These are phyloP conservation scores for Nomada fucata DNA, from an alignment of 2,888 invertebrate species.

Conservation along the genomic window DNA sequence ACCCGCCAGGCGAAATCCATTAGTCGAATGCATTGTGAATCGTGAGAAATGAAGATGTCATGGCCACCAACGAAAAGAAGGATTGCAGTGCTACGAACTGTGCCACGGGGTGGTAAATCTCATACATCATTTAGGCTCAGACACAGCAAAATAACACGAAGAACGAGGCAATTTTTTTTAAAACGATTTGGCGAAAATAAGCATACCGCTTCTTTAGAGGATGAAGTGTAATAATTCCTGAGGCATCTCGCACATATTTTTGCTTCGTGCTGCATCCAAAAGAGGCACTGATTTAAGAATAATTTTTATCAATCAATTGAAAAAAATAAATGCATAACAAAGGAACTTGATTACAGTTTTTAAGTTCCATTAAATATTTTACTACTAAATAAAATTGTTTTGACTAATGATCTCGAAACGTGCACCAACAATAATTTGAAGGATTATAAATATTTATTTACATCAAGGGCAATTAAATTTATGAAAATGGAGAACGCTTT, in stretches of 20 bases:
- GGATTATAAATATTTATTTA: neutral
- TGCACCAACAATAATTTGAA: neutral
- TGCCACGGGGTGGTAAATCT: constrained; percentile 42
- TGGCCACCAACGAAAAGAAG: constrained; percentile 39
- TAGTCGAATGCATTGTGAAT: constrained; percentile 45
- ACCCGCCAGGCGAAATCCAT: constrained; percentile 52
- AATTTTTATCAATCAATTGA: too few species aligned
- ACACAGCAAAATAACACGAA: constrained; percentile 12
- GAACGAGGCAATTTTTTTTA: neutral
- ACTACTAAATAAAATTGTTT: too few species aligned
- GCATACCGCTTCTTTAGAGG: too few species aligned
- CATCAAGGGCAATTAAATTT: neutral
- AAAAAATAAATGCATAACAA: too few species aligned
- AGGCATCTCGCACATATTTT: too few species aligned
- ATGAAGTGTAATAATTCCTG: too few species aligned
- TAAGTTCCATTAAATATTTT: too few species aligned
- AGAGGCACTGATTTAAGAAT: too few species aligned
- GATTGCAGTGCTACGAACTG: constrained; percentile 39
- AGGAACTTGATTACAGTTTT: too few species aligned
- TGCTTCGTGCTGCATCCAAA: too few species aligned
- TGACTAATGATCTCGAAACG: too few species aligned
- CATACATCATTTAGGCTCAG: constrained; percentile 48
- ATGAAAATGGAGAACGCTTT: too few species aligned
- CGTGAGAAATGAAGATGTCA: constrained; percentile 59
- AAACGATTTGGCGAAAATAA: neutral